Base-by-base conservation (phyloP, 2,888 invertebrate species). In the Sisyra terminalis region DNA sequence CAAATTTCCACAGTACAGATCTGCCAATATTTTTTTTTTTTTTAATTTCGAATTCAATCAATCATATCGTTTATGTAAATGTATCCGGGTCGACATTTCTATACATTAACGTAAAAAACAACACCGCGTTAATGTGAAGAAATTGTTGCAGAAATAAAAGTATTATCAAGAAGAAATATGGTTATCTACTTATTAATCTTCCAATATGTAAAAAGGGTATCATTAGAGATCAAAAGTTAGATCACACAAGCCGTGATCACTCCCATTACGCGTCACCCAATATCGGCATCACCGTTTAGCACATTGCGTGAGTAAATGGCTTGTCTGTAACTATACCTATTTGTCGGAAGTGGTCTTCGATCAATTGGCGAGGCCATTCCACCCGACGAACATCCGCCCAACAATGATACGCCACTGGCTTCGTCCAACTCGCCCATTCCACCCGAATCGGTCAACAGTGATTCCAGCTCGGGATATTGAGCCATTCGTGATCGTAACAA, bases 231-330 rank as follows among this genome's bases (percentile, higher is more conserved):
- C n/a, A n/a, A n/a, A n/a, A 17, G 46, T 57, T 53, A 80, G 69
- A 80, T 75, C 71, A 80, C 78, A 70, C 81, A 82, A 73, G 82
- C 82, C 67, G 80, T 79, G 71, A 81, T 77, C 67, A 79, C 76
- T 67, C 77, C 78, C 75, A 79, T 75, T 69, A 78, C 78, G 68
- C 79, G 79, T 83, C 82, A 82, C 70, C 73, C 75, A 68, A 75
- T 69, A 61, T 77, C 75, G 55, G 66, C 68, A 53, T 67, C 66
- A 29, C 43, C 43, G 60, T 69, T 69, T 56, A 71, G 70, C 56
- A 67, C 66, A 56, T 70, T 69, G 62, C 69, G 68, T 63, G 68
- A 71, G 66, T 73, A 75, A 65, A 74, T 75, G 58, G 74, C 74
- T 61, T 74, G 71, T 58, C 73, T 69, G 63, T 75, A 75, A 72